Base-by-base conservation (phyloP, 2,888 invertebrate genomes). In the Melitaea athalia region DNA sequence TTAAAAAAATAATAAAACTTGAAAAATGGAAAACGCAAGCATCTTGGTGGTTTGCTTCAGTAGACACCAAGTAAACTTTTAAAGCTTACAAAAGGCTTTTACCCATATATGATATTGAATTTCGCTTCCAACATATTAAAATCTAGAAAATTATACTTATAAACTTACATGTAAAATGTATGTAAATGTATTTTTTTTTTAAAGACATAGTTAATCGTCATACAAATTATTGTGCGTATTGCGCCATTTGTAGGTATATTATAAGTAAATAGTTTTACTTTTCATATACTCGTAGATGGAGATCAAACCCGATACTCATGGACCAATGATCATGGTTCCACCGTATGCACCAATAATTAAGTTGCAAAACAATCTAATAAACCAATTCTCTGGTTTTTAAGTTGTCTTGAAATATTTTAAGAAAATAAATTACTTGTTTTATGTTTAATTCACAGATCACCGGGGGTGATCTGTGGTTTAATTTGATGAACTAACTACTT, bases 251-350 rank as follows among this genome's bases (percentile, higher is more conserved):
- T 45, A 47, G n/a, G n/a, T n/a, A n/a, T n/a, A n/a, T n/a, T n/a
- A n/a, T n/a, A n/a, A n/a, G n/a, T n/a, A n/a, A n/a, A 59, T 64
- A 64, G 57, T 50, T 38, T 59, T 63, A 68, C 64, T 52, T 47
- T 11, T 57, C 3, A 57, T 5, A 38, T 7, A 33, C 3, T 33
- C 33, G 55, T 57, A 57, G 17, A 50, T 24, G 43, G 57, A 75
- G 74, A 77, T 79, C 75, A 81, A 84, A 91, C 80, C 78, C 75
- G 87, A 92, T 91, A 92, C 79, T 81, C 89, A 89, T 88, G 89
- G 72, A 74, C 62, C 66, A 70, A 72, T 66, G 68, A 72, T 73
- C 64, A 71, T 64, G 71, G 76, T 76, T 75, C 73, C 75, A 72
- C 67, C 52, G 62, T 68, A 64, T 74, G 76, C 69, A 47, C 69